Evolutionary conservation across 1,140 invertebrate genomes (phyloP), one percentile per base, ranked within the genome.

Genomic region (Micrasema longulum): DNA sequence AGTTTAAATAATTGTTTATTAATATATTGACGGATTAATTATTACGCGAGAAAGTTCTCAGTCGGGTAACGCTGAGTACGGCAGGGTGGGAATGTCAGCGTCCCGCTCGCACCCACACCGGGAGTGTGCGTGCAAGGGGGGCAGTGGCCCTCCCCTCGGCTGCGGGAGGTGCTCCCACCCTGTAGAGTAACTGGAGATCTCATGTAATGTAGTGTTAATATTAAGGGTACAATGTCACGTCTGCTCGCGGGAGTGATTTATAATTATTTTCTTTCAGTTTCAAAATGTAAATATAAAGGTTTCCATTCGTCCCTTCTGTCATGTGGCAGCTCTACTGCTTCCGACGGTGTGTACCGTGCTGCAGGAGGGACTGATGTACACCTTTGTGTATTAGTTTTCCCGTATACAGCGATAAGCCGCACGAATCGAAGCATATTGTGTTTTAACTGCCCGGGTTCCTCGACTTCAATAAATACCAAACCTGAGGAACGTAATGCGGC

Each of bases 11-110:
- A 71, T 72, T 76, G 74, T 76, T 72, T 76, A 76, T 72, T 76
- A 76, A 76, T 76, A 76, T 73, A 73, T 73, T 64, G 63, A 76
- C 72, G 65, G 69, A 75, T 75, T 71, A 75, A 71, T 67, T 69
- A 72, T 72, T 52, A 38, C 18, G 64, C 35, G 48, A 67, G 63
- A 36, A 31, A 16, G 43, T 68, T 53, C 55, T n/a, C 48, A 41
- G 45, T 74, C 45, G 47, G 45, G 38, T 67, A 20, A 38, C 18
- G 45, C 23, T 26, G 26, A 41, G 38, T 31, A 22, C 31, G 5
- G 65, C 12, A 18, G 36, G 38, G 10, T 1, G 41, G 36, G 48
- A 10, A 7, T 16, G 6, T n/a, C n/a, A n/a, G n/a, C n/a, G n/a
- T n/a, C 12, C 20, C 45, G 2, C 11, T 16, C 45, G 1, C 16